A percentile compares a stretch with the other conserved stretches of the same genome.
These are phyloP conservation scores for Brachionus manjavacas DNA, from an alignment of 1,140 invertebrate genomes.

Conservation along the genomic window DNA sequence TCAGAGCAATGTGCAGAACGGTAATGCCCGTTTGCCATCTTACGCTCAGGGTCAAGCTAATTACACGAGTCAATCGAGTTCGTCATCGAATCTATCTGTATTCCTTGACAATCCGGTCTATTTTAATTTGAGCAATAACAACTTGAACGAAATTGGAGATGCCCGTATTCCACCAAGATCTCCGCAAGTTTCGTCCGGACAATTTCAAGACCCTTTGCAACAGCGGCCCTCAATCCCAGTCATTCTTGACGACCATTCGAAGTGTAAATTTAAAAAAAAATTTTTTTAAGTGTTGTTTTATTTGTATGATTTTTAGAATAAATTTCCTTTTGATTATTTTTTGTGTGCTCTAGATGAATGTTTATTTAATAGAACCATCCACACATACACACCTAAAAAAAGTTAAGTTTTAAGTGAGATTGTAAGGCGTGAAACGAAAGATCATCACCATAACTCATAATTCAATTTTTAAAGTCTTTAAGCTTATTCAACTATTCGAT, in stretches of 20 bases:
- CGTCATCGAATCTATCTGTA: neutral
- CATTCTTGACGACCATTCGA: neutral
- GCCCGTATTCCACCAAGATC: neutral
- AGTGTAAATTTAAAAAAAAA: conserved; percentile 16
- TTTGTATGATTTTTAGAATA: neutral
- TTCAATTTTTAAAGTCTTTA: no score
- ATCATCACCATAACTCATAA: no score
- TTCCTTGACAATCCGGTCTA: conserved; percentile 1
- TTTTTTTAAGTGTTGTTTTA: neutral
- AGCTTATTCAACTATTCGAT: no score
- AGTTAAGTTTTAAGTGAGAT: no score
- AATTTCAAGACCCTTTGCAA: neutral
- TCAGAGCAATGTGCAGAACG: neutral
- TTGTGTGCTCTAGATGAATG: neutral
- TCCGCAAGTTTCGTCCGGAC: neutral
- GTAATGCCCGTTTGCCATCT: neutral
- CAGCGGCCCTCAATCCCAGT: neutral
- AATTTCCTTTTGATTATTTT: neutral
- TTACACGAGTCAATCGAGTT: neutral
- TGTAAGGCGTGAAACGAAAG: no score
- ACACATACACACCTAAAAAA: no score
- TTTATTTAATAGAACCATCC: neutral
- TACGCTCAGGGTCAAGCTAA: neutral
- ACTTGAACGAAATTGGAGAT: neutral
- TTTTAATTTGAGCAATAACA: neutral